Percentiles rank a stretch among this genome's conserved stretches.
These are phyloP conservation scores for Columba livia DNA, from an alignment of 2,113 vertebrate species.

Conservation along the genomic window DNA sequence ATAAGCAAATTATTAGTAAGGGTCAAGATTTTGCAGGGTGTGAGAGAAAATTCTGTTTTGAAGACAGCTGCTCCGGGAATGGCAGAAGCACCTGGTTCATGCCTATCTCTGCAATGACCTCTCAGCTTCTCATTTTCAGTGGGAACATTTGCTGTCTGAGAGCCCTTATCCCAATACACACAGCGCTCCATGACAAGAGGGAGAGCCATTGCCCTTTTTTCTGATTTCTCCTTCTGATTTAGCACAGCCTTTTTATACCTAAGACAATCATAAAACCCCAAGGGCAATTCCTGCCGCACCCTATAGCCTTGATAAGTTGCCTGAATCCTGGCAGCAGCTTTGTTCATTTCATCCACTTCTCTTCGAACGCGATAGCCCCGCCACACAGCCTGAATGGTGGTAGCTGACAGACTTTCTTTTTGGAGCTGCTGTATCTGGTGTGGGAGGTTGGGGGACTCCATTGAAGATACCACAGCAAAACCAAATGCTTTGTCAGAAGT, in stretches of 20 bases:
- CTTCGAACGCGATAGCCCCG: background rate
- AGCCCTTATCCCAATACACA: background rate
- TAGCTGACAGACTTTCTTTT: background rate
- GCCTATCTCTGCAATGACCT: background rate
- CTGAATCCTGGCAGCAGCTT: background rate
- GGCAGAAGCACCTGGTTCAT: background rate
- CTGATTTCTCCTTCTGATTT: background rate
- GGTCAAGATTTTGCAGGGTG: background rate
- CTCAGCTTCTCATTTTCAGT: background rate
- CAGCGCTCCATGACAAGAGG: background rate
- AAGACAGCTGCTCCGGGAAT: background rate
- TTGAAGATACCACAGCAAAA: background rate
- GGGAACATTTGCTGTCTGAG: background rate
- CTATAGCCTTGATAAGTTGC: background rate
- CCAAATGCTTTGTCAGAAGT: background rate
- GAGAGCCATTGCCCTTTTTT: background rate
- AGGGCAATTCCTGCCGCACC: background rate
- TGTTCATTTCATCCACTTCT: background rate
- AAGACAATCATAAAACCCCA: background rate
- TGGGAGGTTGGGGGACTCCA: background rate
- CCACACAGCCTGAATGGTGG: background rate
- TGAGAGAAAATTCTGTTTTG: background rate
- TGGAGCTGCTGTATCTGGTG: background rate
- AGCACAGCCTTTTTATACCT: background rate
- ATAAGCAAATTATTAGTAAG: background rate